phyloP scores from a whole-genome alignment of 1,140 invertebrate species.

The Drosophila rufa region DNA sequence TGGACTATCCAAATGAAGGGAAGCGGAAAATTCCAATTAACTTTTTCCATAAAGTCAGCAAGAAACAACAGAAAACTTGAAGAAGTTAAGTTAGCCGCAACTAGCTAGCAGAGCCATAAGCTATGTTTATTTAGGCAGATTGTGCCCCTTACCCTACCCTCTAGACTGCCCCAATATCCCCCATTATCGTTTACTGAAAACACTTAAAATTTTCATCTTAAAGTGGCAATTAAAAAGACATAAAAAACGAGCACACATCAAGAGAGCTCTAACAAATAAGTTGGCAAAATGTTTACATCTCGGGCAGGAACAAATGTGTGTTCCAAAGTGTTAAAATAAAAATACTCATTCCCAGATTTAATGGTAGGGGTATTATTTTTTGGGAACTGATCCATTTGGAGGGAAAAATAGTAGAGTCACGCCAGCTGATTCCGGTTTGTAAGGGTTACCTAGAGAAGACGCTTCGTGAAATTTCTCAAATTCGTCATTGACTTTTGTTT shows the following conservation, averaged over 20 bases:
- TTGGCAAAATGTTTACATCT: constrained; percentile 48
- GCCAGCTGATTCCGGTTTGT: constrained; percentile 37
- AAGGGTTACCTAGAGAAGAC: constrained; percentile 25
- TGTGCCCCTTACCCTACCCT: background rate
- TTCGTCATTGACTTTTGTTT: constrained; percentile 67
- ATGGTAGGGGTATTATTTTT: constrained; percentile 2
- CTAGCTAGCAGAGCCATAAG: background rate
- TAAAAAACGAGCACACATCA: constrained; percentile 51
- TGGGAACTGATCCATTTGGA: constrained; percentile 21
- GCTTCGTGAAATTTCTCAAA: constrained; percentile 45
- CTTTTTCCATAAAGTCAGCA: constrained; percentile 24
- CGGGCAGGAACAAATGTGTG: constrained; percentile 25
- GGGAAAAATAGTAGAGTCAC: constrained; percentile 28
- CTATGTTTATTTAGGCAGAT: constrained; percentile 28
- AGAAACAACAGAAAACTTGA: constrained; percentile 12
- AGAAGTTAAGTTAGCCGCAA: constrained; percentile 14
- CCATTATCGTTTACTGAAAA: constrained; percentile 11
- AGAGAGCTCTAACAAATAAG: constrained; percentile 37
- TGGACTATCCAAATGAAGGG: background rate
- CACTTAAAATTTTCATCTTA: constrained; percentile 53
- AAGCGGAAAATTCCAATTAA: constrained; percentile 32
- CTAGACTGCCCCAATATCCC: constrained; percentile 14
- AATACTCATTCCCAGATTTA: constrained; percentile 10
- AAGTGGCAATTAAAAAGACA: constrained; percentile 64
- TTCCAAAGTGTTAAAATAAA: constrained; percentile 26